Base-by-base conservation (phyloP, 92 coral and sea anemone species). In the Heliopora coerulea region DNA sequence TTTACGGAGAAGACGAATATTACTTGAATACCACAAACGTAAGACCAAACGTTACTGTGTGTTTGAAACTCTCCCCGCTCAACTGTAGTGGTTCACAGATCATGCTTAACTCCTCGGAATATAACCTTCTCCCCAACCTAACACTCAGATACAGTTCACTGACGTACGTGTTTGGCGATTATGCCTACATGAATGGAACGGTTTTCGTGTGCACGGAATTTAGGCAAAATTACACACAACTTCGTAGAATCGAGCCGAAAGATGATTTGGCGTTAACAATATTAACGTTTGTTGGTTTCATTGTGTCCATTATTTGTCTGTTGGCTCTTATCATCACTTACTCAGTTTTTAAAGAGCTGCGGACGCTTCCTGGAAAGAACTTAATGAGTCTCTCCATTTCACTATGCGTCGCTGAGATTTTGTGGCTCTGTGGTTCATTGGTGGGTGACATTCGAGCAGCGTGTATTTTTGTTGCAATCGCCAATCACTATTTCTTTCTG, bases 401-500 rank as follows among this genome's bases (percentile, higher is more conserved):
- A 29, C 40, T 69, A 52, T 69, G 76, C 35, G 30, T 69, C n/a
- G 76, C 76, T 31, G 76, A 69, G 32, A 54, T 69, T 10, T 52
- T 69, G 4, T 69, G 76, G 76, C 62, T 69, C 30, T 18, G 56
- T 23, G 61, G 76, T 15, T 49, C 76, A 18, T 25, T 23, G 14
- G 40, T 52, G 20, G 48, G 21, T 20, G 56, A 9, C 13, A 27
- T 49, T 35, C 44, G 34, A 32, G 52, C 62, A 25, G 59, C 76
- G 13, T 69, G 76, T 31, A 69, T 62, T 14, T 62, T 34, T 24
- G 30, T 69, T 23, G 76, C 76, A 1, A 69, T 69, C 23, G 76
- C 76, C 1, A 54, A 49, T 52, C 76, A 69, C 35, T 69, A 69
- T 54, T 69, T 69, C 62, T 69, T 69, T 69, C 17, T 69, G 44